Conservation (phyloP, 2,113 vertebrate genomes). For the Entelurus aequoreus region DNA sequence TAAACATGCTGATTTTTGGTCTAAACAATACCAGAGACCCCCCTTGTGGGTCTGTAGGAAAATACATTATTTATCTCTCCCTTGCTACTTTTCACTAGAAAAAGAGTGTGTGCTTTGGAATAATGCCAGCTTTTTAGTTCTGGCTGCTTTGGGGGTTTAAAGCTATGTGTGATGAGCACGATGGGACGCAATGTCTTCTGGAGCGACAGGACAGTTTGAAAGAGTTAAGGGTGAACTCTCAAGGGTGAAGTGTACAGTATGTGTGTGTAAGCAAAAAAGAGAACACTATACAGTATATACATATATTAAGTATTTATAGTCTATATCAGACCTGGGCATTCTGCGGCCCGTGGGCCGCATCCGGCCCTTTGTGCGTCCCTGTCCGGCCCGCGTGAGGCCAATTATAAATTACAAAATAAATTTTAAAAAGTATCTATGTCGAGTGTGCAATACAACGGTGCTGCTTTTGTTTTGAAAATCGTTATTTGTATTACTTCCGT, state of each 20-base stretch:
- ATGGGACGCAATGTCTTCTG: conserved; percentile 15
- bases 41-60: background rate
- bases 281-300: too few species aligned
- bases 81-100: background rate
- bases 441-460: too few species aligned
- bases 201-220: background rate
- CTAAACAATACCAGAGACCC: background rate
- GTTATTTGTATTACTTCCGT: too few species aligned
- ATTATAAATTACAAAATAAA: too few species aligned
- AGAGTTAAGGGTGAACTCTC: conserved; percentile 14
- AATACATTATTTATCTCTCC: background rate
- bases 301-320: too few species aligned
- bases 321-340: too few species aligned
- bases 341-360: too few species aligned
- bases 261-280: too few species aligned
- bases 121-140: conserved; percentile 11
- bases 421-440: too few species aligned
- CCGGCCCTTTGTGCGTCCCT: too few species aligned
- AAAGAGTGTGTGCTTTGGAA: conserved; percentile 1
- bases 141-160: conserved; percentile 3
- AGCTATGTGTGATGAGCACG: conserved; percentile 5
- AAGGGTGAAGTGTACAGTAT: background rate
- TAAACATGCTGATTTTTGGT: conserved; percentile 1
- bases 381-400: too few species aligned
- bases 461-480: too few species aligned